Evolutionary conservation across 2,797 vertebrate species (phyloP).

Genomic region (Eurystomus glaucurus): DNA sequence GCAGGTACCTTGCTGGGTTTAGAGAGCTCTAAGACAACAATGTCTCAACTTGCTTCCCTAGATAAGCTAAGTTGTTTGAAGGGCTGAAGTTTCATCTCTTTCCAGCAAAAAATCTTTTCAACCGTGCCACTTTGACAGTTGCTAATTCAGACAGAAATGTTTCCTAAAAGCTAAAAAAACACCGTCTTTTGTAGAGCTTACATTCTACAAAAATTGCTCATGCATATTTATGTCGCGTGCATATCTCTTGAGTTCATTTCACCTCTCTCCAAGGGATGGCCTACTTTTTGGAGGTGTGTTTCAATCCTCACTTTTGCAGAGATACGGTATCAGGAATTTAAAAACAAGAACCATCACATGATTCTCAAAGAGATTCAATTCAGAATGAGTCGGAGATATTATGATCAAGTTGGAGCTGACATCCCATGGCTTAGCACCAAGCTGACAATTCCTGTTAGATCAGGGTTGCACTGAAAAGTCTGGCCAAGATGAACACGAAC

Average conservation of each 20-base stretch:
- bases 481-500: not conserved
- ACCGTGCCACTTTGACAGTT: not conserved
- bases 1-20: not conserved
- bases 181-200: not conserved
- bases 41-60: not conserved
- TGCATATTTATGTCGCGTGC: not conserved
- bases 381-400: not conserved
- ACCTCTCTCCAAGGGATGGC: not conserved
- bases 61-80: slow-evolving; percentile 9
- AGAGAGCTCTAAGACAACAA: not conserved
- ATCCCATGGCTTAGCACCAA: not conserved
- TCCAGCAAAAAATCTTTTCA: not conserved
- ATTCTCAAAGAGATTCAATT: not conserved
- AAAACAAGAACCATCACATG: not conserved
- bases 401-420: not conserved
- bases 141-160: slow-evolving; percentile 36
- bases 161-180: slow-evolving; percentile 4
- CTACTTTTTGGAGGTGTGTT: slow-evolving; percentile 13
- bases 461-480: not conserved
- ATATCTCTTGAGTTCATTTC: slow-evolving; percentile 7
- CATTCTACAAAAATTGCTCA: slow-evolving; percentile 20
- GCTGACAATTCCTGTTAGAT: slow-evolving; percentile 35
- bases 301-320: not conserved
- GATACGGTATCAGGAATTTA: not conserved
- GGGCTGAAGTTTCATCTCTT: not conserved